Evolutionary conservation across 1,140 invertebrate genomes (phyloP).

Genomic region (Eciton burchellii): DNA sequence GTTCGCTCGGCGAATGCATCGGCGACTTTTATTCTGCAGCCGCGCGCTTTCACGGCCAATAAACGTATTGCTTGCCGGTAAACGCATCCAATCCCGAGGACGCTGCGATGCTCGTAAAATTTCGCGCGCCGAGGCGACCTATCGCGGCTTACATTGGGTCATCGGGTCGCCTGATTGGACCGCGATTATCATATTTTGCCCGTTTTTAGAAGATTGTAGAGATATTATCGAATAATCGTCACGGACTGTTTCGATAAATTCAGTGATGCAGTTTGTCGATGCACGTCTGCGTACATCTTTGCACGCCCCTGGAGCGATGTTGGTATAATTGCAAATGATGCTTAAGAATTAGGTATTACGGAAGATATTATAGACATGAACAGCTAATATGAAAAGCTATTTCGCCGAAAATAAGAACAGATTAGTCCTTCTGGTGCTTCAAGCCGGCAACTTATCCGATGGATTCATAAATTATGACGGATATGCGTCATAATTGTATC

Average conservation of each 20-base stretch:
- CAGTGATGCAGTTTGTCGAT: neutral
- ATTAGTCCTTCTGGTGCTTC: neutral
- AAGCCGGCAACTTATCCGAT: conserved; percentile 40
- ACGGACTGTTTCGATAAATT: conserved; percentile 29
- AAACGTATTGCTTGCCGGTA: conserved; percentile 51
- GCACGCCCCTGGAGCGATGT: too few species aligned
- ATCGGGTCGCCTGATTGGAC: conserved; percentile 36
- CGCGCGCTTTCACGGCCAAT: conserved; percentile 50
- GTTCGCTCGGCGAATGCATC: conserved; percentile 32
- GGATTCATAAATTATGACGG: conserved; percentile 52
- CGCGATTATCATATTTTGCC: conserved; percentile 30
- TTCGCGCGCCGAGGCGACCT: conserved; percentile 10
- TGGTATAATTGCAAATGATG: too few species aligned
- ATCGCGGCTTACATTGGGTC: conserved; percentile 24
- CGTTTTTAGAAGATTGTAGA: neutral
- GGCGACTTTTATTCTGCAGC: conserved; percentile 45
- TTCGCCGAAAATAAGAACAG: neutral
- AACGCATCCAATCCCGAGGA: conserved; percentile 42
- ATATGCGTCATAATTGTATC: conserved; percentile 58
- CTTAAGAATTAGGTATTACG: too few species aligned
- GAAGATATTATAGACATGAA: too few species aligned
- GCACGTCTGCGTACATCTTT: neutral
- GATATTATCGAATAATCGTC: neutral
- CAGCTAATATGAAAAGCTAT: conserved; percentile 7
- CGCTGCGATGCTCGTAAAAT: conserved; percentile 21